A percentile compares a stretch with the other conserved stretches of the same genome.
Conservation (phyloP, 2,888 invertebrate species). For the Cremastinae sp. region DNA sequence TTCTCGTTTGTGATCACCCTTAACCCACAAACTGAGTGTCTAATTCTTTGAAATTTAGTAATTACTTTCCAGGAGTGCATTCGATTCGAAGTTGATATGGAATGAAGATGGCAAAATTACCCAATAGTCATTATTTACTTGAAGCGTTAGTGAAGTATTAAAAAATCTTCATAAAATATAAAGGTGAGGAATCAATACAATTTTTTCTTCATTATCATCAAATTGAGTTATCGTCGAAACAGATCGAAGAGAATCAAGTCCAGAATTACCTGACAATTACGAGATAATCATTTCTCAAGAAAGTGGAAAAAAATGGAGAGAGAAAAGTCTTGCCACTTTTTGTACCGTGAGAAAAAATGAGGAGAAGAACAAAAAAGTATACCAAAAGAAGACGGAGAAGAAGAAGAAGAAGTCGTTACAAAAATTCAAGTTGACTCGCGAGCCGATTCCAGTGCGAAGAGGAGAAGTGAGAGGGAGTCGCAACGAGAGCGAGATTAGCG, state of each 20-base stretch:
- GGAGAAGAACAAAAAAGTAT: too few species aligned
- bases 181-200: too few species aligned
- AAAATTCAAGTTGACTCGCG: conserved; percentile 74
- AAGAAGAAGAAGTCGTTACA: conserved; percentile 71
- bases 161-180: too few species aligned
- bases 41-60: too few species aligned
- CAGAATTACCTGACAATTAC: conserved; percentile 77
- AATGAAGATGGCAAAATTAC: too few species aligned
- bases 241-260: conserved; percentile 60
- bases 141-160: too few species aligned
- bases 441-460: conserved; percentile 40
- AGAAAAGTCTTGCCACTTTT: conserved; percentile 11
- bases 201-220: neutral
- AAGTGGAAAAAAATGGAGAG: conserved; percentile 4
- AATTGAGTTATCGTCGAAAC: neutral
- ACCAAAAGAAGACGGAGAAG: too few species aligned
- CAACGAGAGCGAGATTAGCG: conserved; percentile 77
- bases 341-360: conserved; percentile 14
- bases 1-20: too few species aligned
- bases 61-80: too few species aligned
- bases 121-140: too few species aligned
- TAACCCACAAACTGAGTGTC: too few species aligned
- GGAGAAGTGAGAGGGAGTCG: conserved; percentile 62
- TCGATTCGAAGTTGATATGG: too few species aligned
- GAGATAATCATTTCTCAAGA: conserved; percentile 65